phyloP scores from a whole-genome alignment of 2,113 vertebrate species.

The Chitala chitala region DNA sequence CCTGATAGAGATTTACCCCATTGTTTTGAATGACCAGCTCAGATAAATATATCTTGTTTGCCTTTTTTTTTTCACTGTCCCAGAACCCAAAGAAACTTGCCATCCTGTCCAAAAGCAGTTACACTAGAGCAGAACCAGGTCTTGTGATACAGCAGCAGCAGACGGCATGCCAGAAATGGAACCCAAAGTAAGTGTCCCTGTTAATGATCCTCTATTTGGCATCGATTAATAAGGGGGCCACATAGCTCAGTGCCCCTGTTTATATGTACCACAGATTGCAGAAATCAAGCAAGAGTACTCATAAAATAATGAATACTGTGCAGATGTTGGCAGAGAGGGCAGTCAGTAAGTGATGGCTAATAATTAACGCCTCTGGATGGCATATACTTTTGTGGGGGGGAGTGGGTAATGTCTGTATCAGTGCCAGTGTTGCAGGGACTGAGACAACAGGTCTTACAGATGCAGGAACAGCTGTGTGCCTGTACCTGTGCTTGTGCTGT shows the following conservation, averaged over 20 bases:
- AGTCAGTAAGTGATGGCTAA: neutral
- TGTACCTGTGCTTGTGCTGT: neutral
- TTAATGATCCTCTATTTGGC: neutral
- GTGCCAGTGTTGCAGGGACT: neutral
- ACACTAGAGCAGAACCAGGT: neutral
- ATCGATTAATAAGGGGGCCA: neutral
- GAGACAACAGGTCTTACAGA: conserved; percentile 8
- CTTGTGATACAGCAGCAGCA: neutral
- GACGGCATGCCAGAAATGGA: neutral
- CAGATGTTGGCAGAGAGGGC: neutral
- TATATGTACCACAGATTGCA: neutral
- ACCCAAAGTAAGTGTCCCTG: neutral
- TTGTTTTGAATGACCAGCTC: neutral
- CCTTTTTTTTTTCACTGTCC: neutral
- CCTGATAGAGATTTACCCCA: neutral
- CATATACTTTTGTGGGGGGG: neutral
- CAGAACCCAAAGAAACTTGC: neutral
- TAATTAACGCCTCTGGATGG: neutral
- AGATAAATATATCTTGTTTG: neutral
- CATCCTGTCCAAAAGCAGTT: neutral
- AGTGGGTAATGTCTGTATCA: neutral
- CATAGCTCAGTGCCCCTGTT: neutral
- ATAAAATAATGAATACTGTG: neutral
- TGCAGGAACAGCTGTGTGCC: neutral
- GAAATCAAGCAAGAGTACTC: neutral